A percentile compares a stretch with the other conserved stretches of the same genome.
Evolutionary conservation across 2,888 invertebrate species (phyloP).

Genomic region (Phortica magna): DNA sequence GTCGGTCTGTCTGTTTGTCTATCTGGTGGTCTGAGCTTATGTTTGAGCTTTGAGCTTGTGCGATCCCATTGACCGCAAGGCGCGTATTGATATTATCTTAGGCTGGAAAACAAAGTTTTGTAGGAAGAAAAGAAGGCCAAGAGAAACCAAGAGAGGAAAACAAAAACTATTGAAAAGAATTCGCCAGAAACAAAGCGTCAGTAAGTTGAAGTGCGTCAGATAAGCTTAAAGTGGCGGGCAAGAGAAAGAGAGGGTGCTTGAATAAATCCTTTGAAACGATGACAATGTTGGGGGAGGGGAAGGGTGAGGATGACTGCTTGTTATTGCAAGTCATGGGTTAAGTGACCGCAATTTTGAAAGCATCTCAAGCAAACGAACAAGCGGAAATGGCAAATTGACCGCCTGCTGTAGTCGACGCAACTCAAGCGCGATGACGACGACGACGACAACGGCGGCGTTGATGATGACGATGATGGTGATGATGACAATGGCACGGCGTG

Average conservation of each 20-base stretch:
- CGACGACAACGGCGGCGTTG: not conserved
- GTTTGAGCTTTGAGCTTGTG: not conserved
- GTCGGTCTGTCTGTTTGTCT: not conserved
- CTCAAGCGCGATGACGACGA: conserved; percentile 24
- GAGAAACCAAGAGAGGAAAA: not conserved
- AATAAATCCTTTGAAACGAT: too few relatives aligned
- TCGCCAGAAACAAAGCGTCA: not conserved
- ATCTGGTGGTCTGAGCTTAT: not conserved
- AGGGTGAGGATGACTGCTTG: too few relatives aligned
- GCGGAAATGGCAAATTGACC: conserved; percentile 77
- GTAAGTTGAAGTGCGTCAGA: not conserved
- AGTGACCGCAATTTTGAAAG: conserved; percentile 61
- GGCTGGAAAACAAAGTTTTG: not conserved
- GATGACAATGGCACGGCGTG: not conserved
- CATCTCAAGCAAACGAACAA: conserved; percentile 32
- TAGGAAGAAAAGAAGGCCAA: not conserved
- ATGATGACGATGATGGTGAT: not conserved
- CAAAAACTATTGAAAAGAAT: not conserved
- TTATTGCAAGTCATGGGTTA: conserved; percentile 32
- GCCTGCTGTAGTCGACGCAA: conserved; percentile 68
- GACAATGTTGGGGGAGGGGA: too few relatives aligned
- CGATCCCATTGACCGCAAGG: not conserved
- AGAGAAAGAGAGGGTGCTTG: too few relatives aligned
- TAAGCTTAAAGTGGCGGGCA: not conserved
- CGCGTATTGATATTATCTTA: not conserved